Conservation (phyloP, 2,797 vertebrate genomes). For the Myiothlypis coronata region DNA sequence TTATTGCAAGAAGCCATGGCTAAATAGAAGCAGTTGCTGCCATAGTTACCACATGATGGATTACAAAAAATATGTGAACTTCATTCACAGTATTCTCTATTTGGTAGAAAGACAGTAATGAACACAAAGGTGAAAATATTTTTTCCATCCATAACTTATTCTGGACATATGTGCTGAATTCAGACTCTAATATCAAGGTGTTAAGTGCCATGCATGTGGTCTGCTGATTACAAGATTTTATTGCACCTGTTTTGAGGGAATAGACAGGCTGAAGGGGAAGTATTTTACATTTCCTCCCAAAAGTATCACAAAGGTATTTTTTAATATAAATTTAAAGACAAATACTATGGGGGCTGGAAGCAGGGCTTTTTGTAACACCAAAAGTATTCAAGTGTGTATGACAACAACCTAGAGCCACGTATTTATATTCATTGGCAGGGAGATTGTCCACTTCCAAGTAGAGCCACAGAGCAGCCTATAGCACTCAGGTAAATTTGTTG, state of each 20-base stretch:
- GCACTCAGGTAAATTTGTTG: not conserved
- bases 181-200: not conserved
- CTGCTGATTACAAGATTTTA: not conserved
- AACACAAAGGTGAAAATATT: not conserved
- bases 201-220: not conserved
- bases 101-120: not conserved
- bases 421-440: not conserved
- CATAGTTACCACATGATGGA: not conserved
- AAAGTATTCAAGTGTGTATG: not conserved
- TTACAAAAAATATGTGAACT: not conserved
- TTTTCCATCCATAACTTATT: not conserved
- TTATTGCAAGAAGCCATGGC: not conserved
- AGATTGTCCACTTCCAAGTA: not conserved
- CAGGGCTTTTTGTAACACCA: not conserved
- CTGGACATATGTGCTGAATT: fast-evolving
- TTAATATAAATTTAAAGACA: not conserved
- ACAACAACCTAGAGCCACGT: not conserved
- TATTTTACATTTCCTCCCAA: not conserved
- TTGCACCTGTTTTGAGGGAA: not conserved
- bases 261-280: not conserved
- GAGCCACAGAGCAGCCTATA: not conserved
- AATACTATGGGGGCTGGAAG: not conserved
- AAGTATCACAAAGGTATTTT: not conserved
- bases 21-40: not conserved
- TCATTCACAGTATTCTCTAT: not conserved